phyloP scores from a whole-genome alignment of 2,797 vertebrate genomes.

The Cryptoblepharus egeriae region DNA sequence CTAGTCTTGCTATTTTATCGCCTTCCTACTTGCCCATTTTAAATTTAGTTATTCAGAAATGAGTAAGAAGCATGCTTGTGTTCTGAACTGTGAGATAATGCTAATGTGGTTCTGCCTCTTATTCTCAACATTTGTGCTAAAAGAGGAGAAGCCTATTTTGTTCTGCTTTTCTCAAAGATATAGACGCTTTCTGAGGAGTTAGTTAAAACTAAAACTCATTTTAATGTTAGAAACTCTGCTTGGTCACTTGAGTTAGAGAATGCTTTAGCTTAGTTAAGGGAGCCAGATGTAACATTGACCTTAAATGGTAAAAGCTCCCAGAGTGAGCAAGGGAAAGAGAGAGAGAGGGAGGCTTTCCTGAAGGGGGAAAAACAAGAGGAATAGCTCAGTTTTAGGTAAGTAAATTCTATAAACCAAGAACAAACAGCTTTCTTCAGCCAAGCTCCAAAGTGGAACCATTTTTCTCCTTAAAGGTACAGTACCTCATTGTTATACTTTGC shows the following conservation, averaged over 20 bases:
- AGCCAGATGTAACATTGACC: constrained; percentile 96
- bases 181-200: constrained; percentile 62
- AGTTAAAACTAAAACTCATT: constrained; percentile 61
- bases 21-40: constrained; percentile 62
- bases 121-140: constrained; percentile 47
- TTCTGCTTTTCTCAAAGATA: constrained; percentile 57
- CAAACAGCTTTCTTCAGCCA: constrained; percentile 77
- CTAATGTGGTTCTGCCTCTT: constrained; percentile 47
- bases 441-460: constrained; percentile 67
- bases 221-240: constrained; percentile 67
- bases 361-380: constrained; percentile 82
- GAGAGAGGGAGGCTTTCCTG: constrained; percentile 87
- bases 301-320: constrained; percentile 99
- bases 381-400: constrained; percentile 87
- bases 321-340: constrained; percentile 77
- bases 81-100: constrained; percentile 59
- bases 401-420: constrained; percentile 80
- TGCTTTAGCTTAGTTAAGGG: constrained; percentile 78
- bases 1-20: constrained; percentile 55
- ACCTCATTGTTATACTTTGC: constrained; percentile 53
- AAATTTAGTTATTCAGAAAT: constrained; percentile 57
- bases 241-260: constrained; percentile 69
- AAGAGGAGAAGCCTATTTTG: constrained; percentile 54
- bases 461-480: constrained; percentile 88
- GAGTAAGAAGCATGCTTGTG: constrained; percentile 57